Percentiles rank a stretch among this genome's conserved stretches.
phyloP scores from a whole-genome alignment of 2,797 vertebrate genomes.

The Heterohyrax brucei region DNA sequence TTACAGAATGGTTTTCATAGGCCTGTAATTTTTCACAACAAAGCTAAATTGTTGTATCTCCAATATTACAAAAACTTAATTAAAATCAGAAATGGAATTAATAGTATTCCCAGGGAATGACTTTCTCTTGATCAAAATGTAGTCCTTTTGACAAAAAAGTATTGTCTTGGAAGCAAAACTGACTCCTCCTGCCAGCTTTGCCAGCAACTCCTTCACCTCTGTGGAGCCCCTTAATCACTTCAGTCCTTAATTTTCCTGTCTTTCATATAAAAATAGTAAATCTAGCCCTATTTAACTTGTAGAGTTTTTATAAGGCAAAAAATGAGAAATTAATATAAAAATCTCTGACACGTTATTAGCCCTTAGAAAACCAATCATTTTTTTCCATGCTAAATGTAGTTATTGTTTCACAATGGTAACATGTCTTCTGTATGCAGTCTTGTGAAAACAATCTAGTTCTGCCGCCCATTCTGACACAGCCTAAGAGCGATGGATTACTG shows the following conservation, averaged over 20 bases:
- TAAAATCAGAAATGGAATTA: conserved; percentile 73
- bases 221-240: background rate
- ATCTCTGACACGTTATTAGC: background rate
- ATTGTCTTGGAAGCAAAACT: background rate
- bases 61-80: background rate
- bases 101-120: conserved; percentile 49
- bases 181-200: conserved; percentile 31
- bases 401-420: conserved; percentile 32
- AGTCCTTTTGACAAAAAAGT: background rate
- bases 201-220: background rate
- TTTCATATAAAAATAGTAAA: conserved; percentile 54
- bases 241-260: background rate
- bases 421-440: background rate
- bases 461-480: background rate
- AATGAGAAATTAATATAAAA: conserved; percentile 48
- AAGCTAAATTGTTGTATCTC: conserved; percentile 57
- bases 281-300: background rate
- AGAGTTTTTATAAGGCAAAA: background rate
- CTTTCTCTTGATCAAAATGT: conserved; percentile 1
- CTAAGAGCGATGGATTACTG: background rate
- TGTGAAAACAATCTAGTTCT: background rate
- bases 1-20: conserved; percentile 63
- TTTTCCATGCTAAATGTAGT: conserved; percentile 9
- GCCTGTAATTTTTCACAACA: conserved; percentile 49
- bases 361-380: background rate